These are phyloP conservation scores for Micrastur ruficollis DNA, from an alignment of 2,797 vertebrate genomes.

Conservation along the genomic window DNA sequence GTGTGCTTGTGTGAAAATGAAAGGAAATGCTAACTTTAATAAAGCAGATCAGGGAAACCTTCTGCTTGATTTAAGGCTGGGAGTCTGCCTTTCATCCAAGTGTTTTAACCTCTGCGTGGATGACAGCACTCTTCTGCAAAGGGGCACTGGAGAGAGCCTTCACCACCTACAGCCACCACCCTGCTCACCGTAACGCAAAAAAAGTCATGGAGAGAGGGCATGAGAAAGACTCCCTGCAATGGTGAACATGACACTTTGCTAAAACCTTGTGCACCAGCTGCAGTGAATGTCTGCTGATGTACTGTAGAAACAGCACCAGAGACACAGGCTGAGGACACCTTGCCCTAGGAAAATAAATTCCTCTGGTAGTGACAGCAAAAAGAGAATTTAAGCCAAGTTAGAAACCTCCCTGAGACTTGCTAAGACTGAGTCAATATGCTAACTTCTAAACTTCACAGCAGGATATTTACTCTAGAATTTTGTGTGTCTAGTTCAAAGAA, in stretches of 20 bases:
- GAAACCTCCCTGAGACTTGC: neutral
- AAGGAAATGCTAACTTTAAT: neutral
- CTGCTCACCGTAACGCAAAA: neutral
- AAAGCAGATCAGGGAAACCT: neutral
- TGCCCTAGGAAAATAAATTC: neutral
- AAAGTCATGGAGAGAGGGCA: neutral
- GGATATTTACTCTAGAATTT: neutral
- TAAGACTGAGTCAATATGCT: neutral
- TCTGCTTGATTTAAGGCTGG: neutral
- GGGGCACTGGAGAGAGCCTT: neutral
- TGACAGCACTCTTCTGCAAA: neutral
- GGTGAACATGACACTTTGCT: fast-evolving
- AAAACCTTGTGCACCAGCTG: neutral
- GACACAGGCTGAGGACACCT: neutral
- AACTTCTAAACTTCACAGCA: neutral
- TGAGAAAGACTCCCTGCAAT: neutral
- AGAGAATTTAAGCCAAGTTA: neutral
- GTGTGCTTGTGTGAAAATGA: neutral
- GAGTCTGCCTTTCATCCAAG: neutral
- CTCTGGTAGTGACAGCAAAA: neutral
- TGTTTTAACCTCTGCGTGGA: neutral
- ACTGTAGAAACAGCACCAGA: neutral
- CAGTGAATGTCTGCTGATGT: neutral
- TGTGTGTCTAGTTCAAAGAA: neutral
- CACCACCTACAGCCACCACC: neutral